Percentiles rank a stretch among this genome's conserved stretches.
Conservation (phyloP, 1,140 invertebrate species). For the Aphaenogaster rudis region DNA sequence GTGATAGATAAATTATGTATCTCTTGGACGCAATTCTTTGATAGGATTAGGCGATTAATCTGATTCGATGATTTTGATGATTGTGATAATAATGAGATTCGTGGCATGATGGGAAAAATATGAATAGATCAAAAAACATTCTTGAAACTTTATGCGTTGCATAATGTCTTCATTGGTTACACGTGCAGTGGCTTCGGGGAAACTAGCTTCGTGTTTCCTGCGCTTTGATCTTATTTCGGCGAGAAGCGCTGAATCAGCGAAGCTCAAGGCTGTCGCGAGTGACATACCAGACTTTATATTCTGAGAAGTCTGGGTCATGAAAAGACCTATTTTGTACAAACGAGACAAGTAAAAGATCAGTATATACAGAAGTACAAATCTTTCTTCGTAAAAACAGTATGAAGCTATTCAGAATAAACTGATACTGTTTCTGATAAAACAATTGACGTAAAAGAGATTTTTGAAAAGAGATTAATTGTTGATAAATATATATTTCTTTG, state of each 20-base stretch:
- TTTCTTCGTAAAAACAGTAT: not conserved
- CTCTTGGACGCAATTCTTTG: not conserved
- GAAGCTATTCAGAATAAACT: not conserved
- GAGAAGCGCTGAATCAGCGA: slow-evolving; percentile 41
- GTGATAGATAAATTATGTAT: not conserved
- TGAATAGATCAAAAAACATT: not conserved
- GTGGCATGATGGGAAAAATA: not conserved
- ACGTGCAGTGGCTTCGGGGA: not conserved
- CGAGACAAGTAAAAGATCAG: not conserved
- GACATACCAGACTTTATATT: not conserved
- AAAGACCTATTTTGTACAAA: slow-evolving; percentile 2
- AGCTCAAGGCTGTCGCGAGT: slow-evolving; percentile 31
- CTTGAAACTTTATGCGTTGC: slow-evolving; percentile 24
- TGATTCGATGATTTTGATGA: not conserved
- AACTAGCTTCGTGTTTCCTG: slow-evolving; percentile 33
- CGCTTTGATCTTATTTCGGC: slow-evolving; percentile 51
- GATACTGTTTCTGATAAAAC: not conserved
- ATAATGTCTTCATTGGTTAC: slow-evolving; percentile 20
- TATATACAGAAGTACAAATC: not conserved
- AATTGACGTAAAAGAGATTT: not conserved
- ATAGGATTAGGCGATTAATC: not conserved
- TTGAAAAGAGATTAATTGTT: not conserved
- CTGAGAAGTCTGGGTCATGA: not conserved
- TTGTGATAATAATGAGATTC: not conserved
- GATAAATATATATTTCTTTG: not conserved